These are phyloP conservation scores for Zaprionus vittiger DNA, from an alignment of 1,140 invertebrate species.

Conservation along the genomic window DNA sequence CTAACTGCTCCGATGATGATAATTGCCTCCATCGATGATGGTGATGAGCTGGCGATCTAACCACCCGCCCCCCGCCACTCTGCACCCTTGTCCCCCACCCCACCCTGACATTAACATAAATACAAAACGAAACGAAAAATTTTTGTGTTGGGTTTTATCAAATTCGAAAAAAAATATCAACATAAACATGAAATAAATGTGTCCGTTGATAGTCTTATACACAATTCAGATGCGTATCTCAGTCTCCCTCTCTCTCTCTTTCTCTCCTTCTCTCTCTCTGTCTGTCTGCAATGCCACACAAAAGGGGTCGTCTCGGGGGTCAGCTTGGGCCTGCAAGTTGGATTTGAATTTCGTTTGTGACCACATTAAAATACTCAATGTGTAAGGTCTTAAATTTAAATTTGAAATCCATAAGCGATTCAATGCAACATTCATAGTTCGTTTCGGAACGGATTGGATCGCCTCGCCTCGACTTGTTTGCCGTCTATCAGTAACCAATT, in stretches of 20 bases:
- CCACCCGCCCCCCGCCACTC: neutral
- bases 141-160: conserved; percentile 59
- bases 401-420: conserved; percentile 82
- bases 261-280: conserved; percentile 1
- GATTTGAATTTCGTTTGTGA: conserved; percentile 74
- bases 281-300: conserved; percentile 55
- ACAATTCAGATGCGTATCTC: conserved; percentile 76
- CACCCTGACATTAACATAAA: conserved; percentile 67
- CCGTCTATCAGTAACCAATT: conserved; percentile 40
- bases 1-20: conserved; percentile 68
- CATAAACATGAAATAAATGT: conserved; percentile 83
- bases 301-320: conserved; percentile 63
- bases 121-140: conserved; percentile 67
- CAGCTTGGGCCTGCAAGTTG: conserved; percentile 36
- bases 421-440: conserved; percentile 80
- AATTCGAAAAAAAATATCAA: conserved; percentile 82
- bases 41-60: conserved; percentile 32
- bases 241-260: conserved; percentile 21
- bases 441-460: conserved; percentile 35
- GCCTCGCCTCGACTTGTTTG: neutral
- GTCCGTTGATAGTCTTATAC: conserved; percentile 81
- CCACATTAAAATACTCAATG: conserved; percentile 83
- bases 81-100: neutral
- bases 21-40: conserved; percentile 59
- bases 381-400: conserved; percentile 83